Base-by-base conservation (phyloP, 2,113 vertebrate species). In the Nestor notabilis region DNA sequence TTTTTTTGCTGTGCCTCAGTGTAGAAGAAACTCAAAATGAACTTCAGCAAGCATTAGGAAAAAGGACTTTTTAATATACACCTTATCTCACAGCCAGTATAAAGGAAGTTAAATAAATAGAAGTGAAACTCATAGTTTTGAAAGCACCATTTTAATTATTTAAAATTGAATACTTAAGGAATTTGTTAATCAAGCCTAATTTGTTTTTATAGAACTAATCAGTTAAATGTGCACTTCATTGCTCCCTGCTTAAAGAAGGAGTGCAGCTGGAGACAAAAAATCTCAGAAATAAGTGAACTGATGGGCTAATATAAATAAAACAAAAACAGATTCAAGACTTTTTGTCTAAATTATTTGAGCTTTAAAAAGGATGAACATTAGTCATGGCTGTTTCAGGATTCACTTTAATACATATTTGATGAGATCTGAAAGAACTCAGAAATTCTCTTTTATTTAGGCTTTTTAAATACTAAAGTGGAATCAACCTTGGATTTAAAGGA, bases 401-500 rank as follows among this genome's bases (percentile, higher is more conserved):
- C 96, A 52, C 83, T 96, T 95, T 95, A 96, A 97, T 96, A 79
- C 71, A 93, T 97, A 93, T 97, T 97, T 98, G 83, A 97, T 97
- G 80, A 96, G 86, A 90, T 97, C 69, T 87, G 94, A 96, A 95
- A 83, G 53, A 90, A 95, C 66, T 86, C 61, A 92, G 37, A 92
- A 93, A 97, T 97, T 98, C 76, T 92, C 85, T 97, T 97, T 98
- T 89, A 95, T 96, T 97, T 96, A 86, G 47, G 16, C 56, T 96
- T 96, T 98, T 88, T 95, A 97, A 98, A 96, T 95, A 96, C 91
- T 93, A 68, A 94, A 95, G 96, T 83, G 68, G 88, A 97, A 97
- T 90, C 56, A 87, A 95, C 64, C 90, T 96, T 90, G 91, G 79
- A 96, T 97, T 98, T 98, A 97, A 98, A 98, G 93, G 94, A 97